Conservation (phyloP, 2,888 invertebrate species). For the Eilema caniola region DNA sequence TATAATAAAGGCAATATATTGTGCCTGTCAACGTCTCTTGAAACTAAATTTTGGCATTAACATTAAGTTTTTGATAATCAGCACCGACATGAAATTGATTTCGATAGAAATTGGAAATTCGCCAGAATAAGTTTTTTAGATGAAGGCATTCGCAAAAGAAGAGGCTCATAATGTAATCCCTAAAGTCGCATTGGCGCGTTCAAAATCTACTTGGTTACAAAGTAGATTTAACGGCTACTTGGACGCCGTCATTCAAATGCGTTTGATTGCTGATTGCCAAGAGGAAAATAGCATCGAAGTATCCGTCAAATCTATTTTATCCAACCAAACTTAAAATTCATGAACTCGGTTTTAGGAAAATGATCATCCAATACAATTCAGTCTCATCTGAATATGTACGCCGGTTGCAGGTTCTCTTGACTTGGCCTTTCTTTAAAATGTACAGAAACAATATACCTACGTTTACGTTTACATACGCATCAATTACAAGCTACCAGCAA, state of each 20-base stretch:
- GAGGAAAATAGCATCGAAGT: not conserved
- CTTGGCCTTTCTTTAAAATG: too few species aligned
- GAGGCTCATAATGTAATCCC: not conserved
- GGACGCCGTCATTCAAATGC: not conserved
- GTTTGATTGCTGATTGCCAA: not conserved
- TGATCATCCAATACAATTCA: not conserved
- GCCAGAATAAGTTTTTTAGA: not conserved
- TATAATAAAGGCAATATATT: not conserved
- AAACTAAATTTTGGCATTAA: not conserved
- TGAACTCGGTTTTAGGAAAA: not conserved
- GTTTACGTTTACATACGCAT: not conserved
- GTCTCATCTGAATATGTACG: not conserved
- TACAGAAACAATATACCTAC: not conserved
- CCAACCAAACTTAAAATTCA: not conserved
- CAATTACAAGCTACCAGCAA: slow-evolving; percentile 3
- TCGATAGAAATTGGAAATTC: not conserved
- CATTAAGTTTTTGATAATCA: not conserved
- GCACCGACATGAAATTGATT: not conserved
- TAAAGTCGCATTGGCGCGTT: not conserved
- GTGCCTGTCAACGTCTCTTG: not conserved
- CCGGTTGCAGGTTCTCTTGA: not conserved
- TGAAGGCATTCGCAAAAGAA: not conserved
- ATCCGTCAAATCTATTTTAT: not conserved
- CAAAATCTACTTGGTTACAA: not conserved
- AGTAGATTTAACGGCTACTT: slow-evolving; percentile 1